Percentiles rank a stretch among this genome's conserved stretches.
Evolutionary conservation across 2,113 vertebrate species (phyloP).

Genomic region (Anthoscopus minutus): DNA sequence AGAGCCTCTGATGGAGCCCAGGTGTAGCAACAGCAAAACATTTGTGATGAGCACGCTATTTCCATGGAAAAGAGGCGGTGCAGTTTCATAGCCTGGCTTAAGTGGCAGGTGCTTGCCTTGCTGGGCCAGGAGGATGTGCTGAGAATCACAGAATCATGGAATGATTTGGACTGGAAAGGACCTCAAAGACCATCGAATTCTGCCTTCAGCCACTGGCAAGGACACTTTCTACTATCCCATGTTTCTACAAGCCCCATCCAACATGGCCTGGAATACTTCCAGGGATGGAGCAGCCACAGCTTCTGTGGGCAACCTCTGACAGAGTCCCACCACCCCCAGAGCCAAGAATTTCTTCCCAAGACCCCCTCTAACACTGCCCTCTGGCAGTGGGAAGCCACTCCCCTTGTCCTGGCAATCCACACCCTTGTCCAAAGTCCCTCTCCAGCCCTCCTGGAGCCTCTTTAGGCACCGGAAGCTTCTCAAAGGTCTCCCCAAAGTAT

Average conservation of each 20-base stretch:
- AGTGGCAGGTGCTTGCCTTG: not conserved
- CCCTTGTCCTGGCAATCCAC: not conserved
- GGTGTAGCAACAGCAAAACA: not conserved
- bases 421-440: not conserved
- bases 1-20: not conserved
- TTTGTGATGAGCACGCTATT: not conserved
- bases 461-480: not conserved
- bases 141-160: not conserved
- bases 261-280: not conserved
- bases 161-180: not conserved
- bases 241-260: not conserved
- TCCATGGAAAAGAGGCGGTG: not conserved
- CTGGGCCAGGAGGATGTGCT: fast-evolving
- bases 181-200: not conserved
- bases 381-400: not conserved
- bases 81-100: not conserved
- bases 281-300: not conserved
- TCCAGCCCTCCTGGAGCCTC: not conserved
- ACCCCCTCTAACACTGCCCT: not conserved
- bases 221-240: not conserved
- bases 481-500: not conserved
- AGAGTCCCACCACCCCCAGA: not conserved
- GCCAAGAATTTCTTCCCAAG: not conserved
- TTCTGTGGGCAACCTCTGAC: not conserved
- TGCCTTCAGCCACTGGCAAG: not conserved